phyloP scores from a whole-genome alignment of 2,888 invertebrate genomes.

The Mellilla xanthometata region DNA sequence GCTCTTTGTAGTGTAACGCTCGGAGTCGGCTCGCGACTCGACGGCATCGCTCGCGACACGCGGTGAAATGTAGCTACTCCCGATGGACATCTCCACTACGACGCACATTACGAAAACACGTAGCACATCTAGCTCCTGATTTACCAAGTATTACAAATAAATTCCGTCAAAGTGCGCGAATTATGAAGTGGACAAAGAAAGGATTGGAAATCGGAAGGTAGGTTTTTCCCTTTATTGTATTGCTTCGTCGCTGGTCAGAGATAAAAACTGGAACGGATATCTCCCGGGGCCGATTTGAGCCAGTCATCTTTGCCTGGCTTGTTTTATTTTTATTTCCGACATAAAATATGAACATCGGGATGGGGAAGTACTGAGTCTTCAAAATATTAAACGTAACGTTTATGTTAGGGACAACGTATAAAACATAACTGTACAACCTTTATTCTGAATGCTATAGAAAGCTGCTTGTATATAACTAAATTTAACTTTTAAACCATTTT shows the following conservation, averaged over 20 bases:
- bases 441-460: too few relatives aligned
- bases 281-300: constrained; percentile 14
- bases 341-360: constrained; percentile 20
- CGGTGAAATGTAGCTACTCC: constrained; percentile 36
- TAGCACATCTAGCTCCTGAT: constrained; percentile 11
- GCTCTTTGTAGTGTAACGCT: constrained; percentile 64
- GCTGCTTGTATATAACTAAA: too few relatives aligned
- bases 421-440: background rate
- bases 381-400: constrained; percentile 19
- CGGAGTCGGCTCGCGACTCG: constrained; percentile 50
- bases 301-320: constrained; percentile 23
- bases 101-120: constrained; percentile 10
- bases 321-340: constrained; percentile 19
- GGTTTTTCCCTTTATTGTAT: constrained; percentile 35
- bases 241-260: constrained; percentile 9
- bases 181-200: constrained; percentile 75
- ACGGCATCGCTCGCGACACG: constrained; percentile 44
- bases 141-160: constrained; percentile 24
- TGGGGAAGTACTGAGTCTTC: constrained; percentile 10
- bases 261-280: constrained; percentile 15
- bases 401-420: constrained; percentile 12
- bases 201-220: constrained; percentile 69
- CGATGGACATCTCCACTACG: constrained; percentile 8
- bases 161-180: constrained; percentile 60
- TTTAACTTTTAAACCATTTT: too few relatives aligned